Base-by-base conservation (phyloP, 2,113 vertebrate genomes). In the Nothocercus julius region DNA sequence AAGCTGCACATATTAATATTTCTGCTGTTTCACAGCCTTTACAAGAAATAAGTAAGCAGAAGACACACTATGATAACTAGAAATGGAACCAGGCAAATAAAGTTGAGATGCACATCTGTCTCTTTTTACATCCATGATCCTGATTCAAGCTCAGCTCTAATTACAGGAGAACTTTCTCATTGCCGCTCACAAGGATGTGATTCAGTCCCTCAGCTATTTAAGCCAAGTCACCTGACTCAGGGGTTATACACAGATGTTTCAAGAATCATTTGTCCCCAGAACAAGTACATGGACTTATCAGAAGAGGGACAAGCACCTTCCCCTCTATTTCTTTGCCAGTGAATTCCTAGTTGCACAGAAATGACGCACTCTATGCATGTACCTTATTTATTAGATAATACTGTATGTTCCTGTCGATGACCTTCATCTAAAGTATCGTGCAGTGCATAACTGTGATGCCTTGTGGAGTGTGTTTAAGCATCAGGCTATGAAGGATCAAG, bases 361-460 rank as follows among this genome's bases (percentile, higher is more conserved):
- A 82, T 49, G 47, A 93, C 66, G 77, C 47, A 92, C 73, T 78
- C 36, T 20, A 9, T 32, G 30, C 19, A 77, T n/a, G 40, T 40
- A 59, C 54, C 64, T 78, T 83, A 77, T 51, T 93, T 70, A 73
- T 81, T 83, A 77, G 68, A 45, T 85, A 94, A 88, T 68, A 74
- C n/a, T 83, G 30, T 53, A 47, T 1, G 4, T 56, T 91, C 72
- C 67, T 82, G 53, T 24, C 76, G 58, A 34, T 18, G 45, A 74
- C 72, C 44, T 77, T n/a, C 45, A 28, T 34, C 70, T 61, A 4
- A 78, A 95, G 49, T 42, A 67, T 30, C 44, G 68, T 25, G 91
- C 75, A 85, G 64, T 20, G 27, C 0, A 24, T 93, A 89, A 69
- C 22, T 51, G 40, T 47, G 72, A 47, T 38, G 40, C 70, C 80